Base-by-base conservation (phyloP, 2,888 invertebrate genomes). In the Euplexia lucipara region DNA sequence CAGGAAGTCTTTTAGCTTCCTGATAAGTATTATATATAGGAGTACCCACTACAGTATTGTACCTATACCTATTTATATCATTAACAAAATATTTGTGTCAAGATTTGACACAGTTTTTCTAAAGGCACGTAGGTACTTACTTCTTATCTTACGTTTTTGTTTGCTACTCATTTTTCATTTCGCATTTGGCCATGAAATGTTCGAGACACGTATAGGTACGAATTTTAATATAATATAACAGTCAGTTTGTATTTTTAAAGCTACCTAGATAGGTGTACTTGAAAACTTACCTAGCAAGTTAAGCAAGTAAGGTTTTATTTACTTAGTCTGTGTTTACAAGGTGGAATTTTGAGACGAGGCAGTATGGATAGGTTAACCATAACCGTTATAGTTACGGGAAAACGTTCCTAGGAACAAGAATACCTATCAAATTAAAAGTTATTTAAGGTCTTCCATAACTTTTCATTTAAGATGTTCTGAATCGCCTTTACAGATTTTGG, bases 131-230 rank as follows among this genome's bases (percentile, higher is more conserved):
- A 0, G 1, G 8, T 65, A 35, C 0, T 10, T 42, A 32, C 7
- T 18, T 34, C 9, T 20, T 9, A 20, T 6, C 9, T 20, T 9
- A 20, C 4, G 53, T 35, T 67, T 53, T 64, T 52, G 14, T 30
- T 63, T 22, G 10, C 2, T 35, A 12, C n/a, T n/a, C n/a, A n/a
- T 9, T 42, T 63, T 20, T 26, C 0, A 16, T 41, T 52, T 35
- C 14, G 14, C 42, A 52, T 30, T 42, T 67, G 54, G 14, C 63
- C 53, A 53, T 64, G 68, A 64, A 67, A 52, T 42, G 9, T 26
- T 16, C 16, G n/a, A 20, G 39, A 22, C 16, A 30, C 14, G 32
- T 14, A 20, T 20, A 20, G 32, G n/a, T n/a, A n/a, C n/a, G 12
- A 9, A 48, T 32, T 10, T 8, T 32, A 16, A 7, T 30, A 30